phyloP scores from a whole-genome alignment of 2,113 vertebrate species.

The Hypomesus transpacificus region DNA sequence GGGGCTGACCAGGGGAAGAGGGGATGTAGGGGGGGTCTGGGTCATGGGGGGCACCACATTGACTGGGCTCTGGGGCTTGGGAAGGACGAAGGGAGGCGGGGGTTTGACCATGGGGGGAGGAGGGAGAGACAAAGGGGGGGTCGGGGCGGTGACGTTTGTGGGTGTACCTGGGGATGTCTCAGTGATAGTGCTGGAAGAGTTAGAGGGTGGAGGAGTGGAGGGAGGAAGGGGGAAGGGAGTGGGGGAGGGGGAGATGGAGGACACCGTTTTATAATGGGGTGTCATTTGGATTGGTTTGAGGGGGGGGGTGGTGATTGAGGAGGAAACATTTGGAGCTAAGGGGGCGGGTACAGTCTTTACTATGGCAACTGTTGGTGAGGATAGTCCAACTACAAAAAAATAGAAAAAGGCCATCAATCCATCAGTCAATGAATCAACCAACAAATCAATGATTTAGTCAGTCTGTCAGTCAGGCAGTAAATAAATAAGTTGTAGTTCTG shows the following conservation, averaged over 20 bases:
- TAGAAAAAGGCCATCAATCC: neutral
- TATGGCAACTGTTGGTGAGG: slow-evolving; percentile 47
- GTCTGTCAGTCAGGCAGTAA: too few species aligned
- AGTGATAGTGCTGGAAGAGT: neutral
- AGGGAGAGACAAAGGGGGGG: slow-evolving; percentile 20
- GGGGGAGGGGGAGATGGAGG: slow-evolving; percentile 4
- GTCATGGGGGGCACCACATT: slow-evolving; percentile 68
- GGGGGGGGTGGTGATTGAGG: slow-evolving; percentile 16
- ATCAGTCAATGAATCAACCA: neutral
- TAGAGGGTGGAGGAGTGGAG: neutral
- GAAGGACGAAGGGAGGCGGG: slow-evolving; percentile 55
- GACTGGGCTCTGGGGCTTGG: slow-evolving; percentile 69
- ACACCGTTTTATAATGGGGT: slow-evolving; percentile 7
- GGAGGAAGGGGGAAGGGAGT: neutral
- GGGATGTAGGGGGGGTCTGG: slow-evolving; percentile 43
- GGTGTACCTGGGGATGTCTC: neutral
- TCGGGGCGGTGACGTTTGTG: neutral
- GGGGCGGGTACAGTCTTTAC: slow-evolving; percentile 58
- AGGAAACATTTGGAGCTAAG: slow-evolving; percentile 23
- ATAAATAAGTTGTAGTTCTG: too few species aligned
- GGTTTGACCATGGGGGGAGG: slow-evolving; percentile 40
- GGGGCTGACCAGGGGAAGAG: slow-evolving; percentile 42
- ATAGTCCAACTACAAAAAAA: slow-evolving; percentile 55
- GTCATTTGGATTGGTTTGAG: slow-evolving; percentile 38
- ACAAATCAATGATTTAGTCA: neutral